Evolutionary conservation across 2,888 invertebrate genomes (phyloP), one percentile per base, ranked within the genome.

Genomic region (Morpho deidamia): DNA sequence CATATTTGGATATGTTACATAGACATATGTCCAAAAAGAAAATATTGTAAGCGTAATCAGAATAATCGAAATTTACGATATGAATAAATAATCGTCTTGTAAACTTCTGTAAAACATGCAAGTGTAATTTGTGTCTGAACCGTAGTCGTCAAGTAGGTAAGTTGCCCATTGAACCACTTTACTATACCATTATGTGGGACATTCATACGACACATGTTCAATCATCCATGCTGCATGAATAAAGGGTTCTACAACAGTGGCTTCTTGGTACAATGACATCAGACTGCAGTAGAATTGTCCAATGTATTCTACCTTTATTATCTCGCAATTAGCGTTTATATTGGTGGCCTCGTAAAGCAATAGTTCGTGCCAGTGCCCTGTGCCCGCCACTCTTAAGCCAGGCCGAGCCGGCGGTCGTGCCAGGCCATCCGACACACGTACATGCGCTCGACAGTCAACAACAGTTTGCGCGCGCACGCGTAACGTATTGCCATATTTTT

Each of bases 391-490:
- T 45, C 47, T 23, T 23, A 23, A n/a, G 60, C 54, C 63, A 60
- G 65, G 64, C 57, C 57, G 55, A 60, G 50, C 56, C 47, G 68
- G 64, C 65, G 68, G 70, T 69, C 65, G 67, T 61, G 65, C 63
- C 66, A 64, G 60, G 65, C 63, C 66, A 64, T 65, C 66, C 68
- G 51, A 53, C 52, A 70, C 70, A 76, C 73, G 23, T 23, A 75
- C 80, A 83, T 83, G 80, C 79, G 80, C 79, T 66, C 74, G 72
- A 78, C 80, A 77, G 78, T 85, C 81, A 83, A 80, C 84, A 85
- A 82, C 77, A 81, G 70, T 71, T 68, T 83, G 86, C 83, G 83
- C 84, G 84, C 86, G 86, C 85, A 83, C 72, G 79, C 78, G 74
- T 77, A 69, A 68, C 72, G 64, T 68, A 61, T 66, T 70, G 68